phyloP scores from a whole-genome alignment of 2,888 invertebrate genomes.

The Eilema depressum region DNA sequence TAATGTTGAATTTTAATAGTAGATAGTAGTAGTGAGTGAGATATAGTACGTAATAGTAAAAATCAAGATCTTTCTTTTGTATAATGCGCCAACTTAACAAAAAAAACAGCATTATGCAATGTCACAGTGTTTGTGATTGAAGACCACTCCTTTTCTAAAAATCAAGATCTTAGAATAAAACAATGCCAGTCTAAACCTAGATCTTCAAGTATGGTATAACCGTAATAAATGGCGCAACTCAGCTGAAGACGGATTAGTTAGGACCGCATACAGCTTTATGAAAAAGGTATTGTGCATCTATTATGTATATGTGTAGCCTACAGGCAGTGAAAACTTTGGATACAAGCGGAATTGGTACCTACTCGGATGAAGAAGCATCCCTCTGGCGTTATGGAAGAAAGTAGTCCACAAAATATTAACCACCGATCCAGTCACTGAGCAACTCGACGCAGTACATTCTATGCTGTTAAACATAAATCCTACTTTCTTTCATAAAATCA shows the following conservation, averaged over 20 bases:
- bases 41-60: no score
- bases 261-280: background rate
- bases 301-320: background rate
- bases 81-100: no score
- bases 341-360: background rate
- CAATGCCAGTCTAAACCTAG: no score
- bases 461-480: constrained; percentile 15
- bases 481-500: constrained; percentile 40
- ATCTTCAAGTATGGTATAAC: no score
- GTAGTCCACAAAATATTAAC: constrained; percentile 4
- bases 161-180: no score
- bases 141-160: no score
- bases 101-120: no score
- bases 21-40: no score
- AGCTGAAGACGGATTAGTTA: no score
- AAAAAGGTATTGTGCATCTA: background rate
- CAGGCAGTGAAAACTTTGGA: background rate
- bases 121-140: no score
- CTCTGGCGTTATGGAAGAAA: background rate
- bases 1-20: no score
- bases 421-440: background rate
- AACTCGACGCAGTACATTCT: background rate
- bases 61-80: no score
- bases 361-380: background rate
- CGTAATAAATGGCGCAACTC: background rate